Conservation (phyloP, 2,888 invertebrate genomes). For the Cantharis flavilabris region DNA sequence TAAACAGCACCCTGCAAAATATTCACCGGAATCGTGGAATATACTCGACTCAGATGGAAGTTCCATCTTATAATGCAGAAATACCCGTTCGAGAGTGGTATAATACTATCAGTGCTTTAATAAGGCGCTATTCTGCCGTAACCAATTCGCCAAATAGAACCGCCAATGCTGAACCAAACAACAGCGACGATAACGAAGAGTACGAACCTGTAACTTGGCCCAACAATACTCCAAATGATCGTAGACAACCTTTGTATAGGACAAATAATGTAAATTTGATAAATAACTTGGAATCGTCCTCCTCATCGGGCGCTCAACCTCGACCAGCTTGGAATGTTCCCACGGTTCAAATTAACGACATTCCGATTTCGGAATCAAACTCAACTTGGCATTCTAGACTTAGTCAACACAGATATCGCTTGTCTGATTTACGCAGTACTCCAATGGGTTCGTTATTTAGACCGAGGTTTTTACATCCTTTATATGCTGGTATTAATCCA, state of each 20-base stretch:
- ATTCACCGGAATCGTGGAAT: conserved; percentile 33
- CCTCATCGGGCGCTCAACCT: conserved; percentile 11
- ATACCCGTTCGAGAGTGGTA: conserved; percentile 36
- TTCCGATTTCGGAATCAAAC: conserved; percentile 55
- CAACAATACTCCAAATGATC: conserved; percentile 18
- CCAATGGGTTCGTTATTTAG: conserved; percentile 44
- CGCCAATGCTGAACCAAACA: conserved; percentile 8
- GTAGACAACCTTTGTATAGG: conserved; percentile 29
- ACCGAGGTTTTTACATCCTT: conserved; percentile 53
- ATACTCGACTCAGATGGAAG: not conserved
- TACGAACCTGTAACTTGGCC: conserved; percentile 28
- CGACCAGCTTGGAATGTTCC: conserved; percentile 53
- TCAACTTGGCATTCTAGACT: conserved; percentile 36
- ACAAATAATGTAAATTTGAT: conserved; percentile 35
- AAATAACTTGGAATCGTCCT: conserved; percentile 31
- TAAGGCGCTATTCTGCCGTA: conserved; percentile 29
- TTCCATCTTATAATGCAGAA: conserved; percentile 10
- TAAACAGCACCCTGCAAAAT: conserved; percentile 36
- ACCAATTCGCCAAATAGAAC: conserved; percentile 1
- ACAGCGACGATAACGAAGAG: conserved; percentile 35
- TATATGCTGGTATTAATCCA: conserved; percentile 58
- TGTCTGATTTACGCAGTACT: conserved; percentile 46
- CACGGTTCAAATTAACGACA: conserved; percentile 66
- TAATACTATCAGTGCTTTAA: conserved; percentile 36
- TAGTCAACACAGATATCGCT: conserved; percentile 40